phyloP scores from a whole-genome alignment of 2,888 invertebrate genomes.

The Pasiphila rectangulata region DNA sequence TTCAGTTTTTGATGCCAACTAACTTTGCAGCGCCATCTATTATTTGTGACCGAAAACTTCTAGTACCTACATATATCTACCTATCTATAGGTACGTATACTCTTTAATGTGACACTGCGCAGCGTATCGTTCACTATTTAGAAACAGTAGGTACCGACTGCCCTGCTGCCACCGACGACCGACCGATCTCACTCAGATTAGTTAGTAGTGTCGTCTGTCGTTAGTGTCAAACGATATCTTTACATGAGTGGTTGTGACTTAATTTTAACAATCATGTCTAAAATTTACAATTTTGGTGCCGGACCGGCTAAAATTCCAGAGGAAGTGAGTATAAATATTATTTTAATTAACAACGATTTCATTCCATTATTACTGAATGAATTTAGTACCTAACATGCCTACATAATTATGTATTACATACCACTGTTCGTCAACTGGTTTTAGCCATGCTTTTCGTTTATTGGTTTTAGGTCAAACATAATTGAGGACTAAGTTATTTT shows the following conservation, averaged over 20 bases:
- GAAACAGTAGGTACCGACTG: too few relatives aligned
- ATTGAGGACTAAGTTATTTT: background rate
- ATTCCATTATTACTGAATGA: too few relatives aligned
- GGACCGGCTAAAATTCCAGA: slow-evolving; percentile 97
- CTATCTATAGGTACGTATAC: too few relatives aligned
- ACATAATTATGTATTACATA: background rate
- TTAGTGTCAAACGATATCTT: slow-evolving; percentile 74
- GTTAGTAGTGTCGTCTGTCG: too few relatives aligned
- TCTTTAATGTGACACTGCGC: too few relatives aligned
- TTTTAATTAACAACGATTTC: background rate
- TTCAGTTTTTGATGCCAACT: too few relatives aligned
- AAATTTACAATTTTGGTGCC: slow-evolving; percentile 92
- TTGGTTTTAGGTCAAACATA: background rate
- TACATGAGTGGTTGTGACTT: slow-evolving; percentile 45
- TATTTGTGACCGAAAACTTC: too few relatives aligned
- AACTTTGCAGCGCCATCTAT: too few relatives aligned
- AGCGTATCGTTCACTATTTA: too few relatives aligned
- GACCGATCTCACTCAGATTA: too few relatives aligned
- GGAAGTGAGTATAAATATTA: slow-evolving; percentile 83
- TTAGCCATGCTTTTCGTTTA: background rate
- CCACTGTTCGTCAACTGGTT: background rate
- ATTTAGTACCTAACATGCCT: background rate
- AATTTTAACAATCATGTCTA: slow-evolving; percentile 54
- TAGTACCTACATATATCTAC: too few relatives aligned
- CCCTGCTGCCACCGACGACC: too few relatives aligned